phyloP scores from a whole-genome alignment of 2,797 vertebrate genomes.

The Eurystomus glaucurus region DNA sequence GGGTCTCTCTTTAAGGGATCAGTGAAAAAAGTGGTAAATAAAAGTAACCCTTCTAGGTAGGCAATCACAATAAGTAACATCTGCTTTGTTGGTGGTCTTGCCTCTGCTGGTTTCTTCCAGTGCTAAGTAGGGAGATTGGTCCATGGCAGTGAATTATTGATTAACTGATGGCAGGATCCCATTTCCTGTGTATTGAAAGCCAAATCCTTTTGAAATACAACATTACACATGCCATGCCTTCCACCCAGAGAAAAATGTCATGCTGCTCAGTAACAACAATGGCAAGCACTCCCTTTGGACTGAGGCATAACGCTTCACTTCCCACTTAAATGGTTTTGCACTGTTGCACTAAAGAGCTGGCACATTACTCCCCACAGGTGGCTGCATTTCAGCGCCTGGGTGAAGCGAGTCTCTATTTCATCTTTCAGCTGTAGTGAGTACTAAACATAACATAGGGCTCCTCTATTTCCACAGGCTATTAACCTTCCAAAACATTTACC shows the following conservation, averaged over 20 bases:
- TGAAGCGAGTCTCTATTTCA: slow-evolving; percentile 21
- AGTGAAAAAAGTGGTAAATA: not conserved
- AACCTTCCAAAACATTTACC: slow-evolving; percentile 66
- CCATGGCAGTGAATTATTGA: not conserved
- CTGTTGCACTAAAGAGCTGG: slow-evolving; percentile 43
- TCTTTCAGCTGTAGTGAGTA: not conserved
- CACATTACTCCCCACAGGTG: slow-evolving; percentile 57
- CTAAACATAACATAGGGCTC: slow-evolving; percentile 25
- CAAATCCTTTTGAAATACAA: slow-evolving; percentile 35
- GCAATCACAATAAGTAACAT: not conserved
- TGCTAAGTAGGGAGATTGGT: not conserved
- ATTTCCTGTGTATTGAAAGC: slow-evolving; percentile 27
- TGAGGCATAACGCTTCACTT: slow-evolving; percentile 31
- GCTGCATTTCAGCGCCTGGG: slow-evolving; percentile 14
- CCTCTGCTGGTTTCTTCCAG: not conserved
- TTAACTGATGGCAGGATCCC: not conserved
- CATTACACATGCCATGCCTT: not conserved
- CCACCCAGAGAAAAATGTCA: not conserved
- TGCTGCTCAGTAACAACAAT: slow-evolving; percentile 29
- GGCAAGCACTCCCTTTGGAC: slow-evolving; percentile 37
- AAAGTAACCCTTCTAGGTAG: not conserved
- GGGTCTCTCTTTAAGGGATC: not conserved
- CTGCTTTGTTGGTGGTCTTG: not conserved
- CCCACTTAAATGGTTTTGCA: slow-evolving; percentile 54
- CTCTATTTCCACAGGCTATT: slow-evolving; percentile 59